Percentiles rank a stretch among this genome's conserved stretches.
Evolutionary conservation across 2,888 invertebrate genomes (phyloP).

Genomic region (Drosophila mayaguana): DNA sequence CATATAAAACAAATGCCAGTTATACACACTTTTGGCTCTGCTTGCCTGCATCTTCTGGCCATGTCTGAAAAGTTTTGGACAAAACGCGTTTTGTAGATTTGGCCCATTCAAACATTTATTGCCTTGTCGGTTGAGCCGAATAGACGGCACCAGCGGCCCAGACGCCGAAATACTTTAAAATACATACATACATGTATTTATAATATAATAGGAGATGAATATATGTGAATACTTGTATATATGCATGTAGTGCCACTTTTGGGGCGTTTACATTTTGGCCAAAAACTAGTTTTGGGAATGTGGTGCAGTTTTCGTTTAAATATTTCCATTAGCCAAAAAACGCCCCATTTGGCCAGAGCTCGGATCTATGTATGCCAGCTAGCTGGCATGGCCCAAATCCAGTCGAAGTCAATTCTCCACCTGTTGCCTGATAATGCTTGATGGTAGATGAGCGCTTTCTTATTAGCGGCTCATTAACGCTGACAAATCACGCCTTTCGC

Average conservation of each 20-base stretch:
- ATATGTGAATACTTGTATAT: conserved; percentile 3
- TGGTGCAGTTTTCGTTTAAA: conserved; percentile 53
- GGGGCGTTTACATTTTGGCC: conserved; percentile 67
- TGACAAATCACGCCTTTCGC: conserved; percentile 58
- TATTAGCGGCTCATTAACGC: conserved; percentile 73
- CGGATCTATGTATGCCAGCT: neutral
- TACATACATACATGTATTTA: conserved; percentile 12
- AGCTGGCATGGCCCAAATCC: neutral
- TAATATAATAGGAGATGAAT: neutral
- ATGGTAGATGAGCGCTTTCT: conserved; percentile 57
- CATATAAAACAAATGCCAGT: neutral
- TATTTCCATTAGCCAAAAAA: conserved; percentile 63
- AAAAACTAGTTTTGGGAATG: conserved; percentile 61
- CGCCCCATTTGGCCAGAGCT: conserved; percentile 50
- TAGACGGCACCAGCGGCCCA: neutral
- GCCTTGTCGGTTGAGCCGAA: conserved; percentile 62
- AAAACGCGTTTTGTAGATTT: conserved; percentile 41
- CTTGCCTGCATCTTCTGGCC: conserved; percentile 1
- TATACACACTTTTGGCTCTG: too few species aligned
- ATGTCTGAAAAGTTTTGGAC: conserved; percentile 29
- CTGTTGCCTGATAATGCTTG: conserved; percentile 7
- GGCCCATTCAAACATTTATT: conserved; percentile 57
- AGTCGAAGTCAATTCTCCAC: conserved; percentile 9
- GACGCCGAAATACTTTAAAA: conserved; percentile 24
- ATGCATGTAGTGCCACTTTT: conserved; percentile 39